A percentile compares a stretch with the other conserved stretches of the same genome.
Conservation (phyloP, 2,888 invertebrate genomes). For the Eulithis testata region DNA sequence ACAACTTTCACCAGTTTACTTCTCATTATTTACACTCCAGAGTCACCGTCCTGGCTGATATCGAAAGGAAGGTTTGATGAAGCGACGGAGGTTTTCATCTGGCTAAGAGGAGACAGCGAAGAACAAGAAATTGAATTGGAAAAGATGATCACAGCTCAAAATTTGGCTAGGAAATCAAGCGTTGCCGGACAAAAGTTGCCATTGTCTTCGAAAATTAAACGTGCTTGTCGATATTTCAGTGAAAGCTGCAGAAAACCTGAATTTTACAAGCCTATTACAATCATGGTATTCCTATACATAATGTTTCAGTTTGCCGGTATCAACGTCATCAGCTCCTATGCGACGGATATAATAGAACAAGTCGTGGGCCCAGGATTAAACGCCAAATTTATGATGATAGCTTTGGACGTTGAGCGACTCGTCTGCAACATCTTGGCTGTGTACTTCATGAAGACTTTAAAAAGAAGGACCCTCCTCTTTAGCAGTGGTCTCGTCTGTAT, state of each 20-base stretch:
- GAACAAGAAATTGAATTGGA: constrained; percentile 74
- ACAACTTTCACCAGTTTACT: constrained; percentile 80
- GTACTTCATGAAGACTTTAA: constrained; percentile 84
- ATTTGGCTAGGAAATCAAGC: constrained; percentile 64
- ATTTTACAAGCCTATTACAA: constrained; percentile 85
- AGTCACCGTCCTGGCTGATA: constrained; percentile 88
- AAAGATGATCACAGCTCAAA: constrained; percentile 74
- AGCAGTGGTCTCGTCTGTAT: constrained; percentile 85
- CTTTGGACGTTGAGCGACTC: constrained; percentile 86
- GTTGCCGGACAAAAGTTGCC: constrained; percentile 56
- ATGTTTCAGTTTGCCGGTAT: constrained; percentile 89
- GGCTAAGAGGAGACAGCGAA: constrained; percentile 80
- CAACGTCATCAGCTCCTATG: constrained; percentile 88
- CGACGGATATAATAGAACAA: constrained; percentile 85
- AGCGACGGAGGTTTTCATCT: constrained; percentile 83
- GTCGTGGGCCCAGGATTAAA: constrained; percentile 85
- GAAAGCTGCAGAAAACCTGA: constrained; percentile 72
- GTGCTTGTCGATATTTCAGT: constrained; percentile 57
- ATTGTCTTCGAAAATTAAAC: constrained; percentile 48
- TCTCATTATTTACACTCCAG: constrained; percentile 84
- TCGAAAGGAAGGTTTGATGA: constrained; percentile 82
- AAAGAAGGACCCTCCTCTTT: constrained; percentile 85
- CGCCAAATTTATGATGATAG: constrained; percentile 86
- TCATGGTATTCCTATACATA: constrained; percentile 86
- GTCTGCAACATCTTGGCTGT: constrained; percentile 86